A percentile compares a stretch with the other conserved stretches of the same genome.
Evolutionary conservation across 2,113 vertebrate species (phyloP).

Genomic region (Myotis davidii): DNA sequence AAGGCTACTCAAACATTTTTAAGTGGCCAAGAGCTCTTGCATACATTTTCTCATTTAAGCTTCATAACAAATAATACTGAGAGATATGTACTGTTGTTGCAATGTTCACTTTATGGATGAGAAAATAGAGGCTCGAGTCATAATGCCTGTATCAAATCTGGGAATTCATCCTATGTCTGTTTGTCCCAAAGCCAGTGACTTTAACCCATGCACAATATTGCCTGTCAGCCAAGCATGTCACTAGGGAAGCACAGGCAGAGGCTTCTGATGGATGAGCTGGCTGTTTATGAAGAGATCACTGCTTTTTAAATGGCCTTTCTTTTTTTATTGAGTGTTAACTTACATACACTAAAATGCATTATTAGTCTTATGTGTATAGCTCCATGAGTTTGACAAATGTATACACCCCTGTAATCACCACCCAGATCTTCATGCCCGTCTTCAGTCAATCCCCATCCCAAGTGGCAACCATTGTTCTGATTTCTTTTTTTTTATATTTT

Average conservation of each 20-base stretch:
- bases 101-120: not conserved
- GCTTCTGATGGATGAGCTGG: not conserved
- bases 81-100: not conserved
- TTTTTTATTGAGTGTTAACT: not conserved
- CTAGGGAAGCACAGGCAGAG: not conserved
- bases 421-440: not conserved
- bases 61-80: not conserved
- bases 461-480: slow-evolving; percentile 27
- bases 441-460: not conserved
- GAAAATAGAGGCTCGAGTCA: not conserved
- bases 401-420: slow-evolving; percentile 17
- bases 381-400: slow-evolving; percentile 29
- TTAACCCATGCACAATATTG: not conserved
- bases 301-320: not conserved
- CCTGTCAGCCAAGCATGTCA: not conserved
- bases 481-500: not conserved
- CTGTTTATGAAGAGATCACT: slow-evolving; percentile 4
- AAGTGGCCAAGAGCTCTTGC: not conserved
- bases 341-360: slow-evolving; percentile 16
- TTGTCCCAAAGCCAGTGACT: not conserved
- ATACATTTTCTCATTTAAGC: not conserved
- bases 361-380: slow-evolving; percentile 26
- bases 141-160: not conserved
- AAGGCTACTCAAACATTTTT: not conserved
- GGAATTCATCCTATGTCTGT: slow-evolving; percentile 7